These are phyloP conservation scores for Oceanodroma leucorhoa DNA, from an alignment of 2,797 vertebrate genomes.

Conservation along the genomic window DNA sequence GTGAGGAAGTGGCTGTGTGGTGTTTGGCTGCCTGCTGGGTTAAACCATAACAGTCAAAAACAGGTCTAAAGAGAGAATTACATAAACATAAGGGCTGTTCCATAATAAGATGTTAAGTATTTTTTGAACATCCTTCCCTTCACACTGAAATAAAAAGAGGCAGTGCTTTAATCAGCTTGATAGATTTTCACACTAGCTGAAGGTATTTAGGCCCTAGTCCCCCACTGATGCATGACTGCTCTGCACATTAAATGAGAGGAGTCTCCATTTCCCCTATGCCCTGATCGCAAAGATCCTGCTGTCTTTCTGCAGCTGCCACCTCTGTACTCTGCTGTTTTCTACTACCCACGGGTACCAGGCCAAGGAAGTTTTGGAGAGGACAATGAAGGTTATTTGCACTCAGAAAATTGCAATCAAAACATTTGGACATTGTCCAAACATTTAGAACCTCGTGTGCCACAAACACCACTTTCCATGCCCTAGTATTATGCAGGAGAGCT, in stretches of 20 bases:
- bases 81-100: not conserved
- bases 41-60: not conserved
- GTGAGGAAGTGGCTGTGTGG: too few relatives aligned
- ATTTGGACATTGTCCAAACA: not conserved
- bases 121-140: not conserved
- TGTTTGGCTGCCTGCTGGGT: too few relatives aligned
- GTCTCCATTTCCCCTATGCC: not conserved
- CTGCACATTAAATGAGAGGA: fast-evolving
- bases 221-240: not conserved
- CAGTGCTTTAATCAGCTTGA: not conserved
- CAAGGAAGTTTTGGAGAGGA: not conserved
- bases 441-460: not conserved
- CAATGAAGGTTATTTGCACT: not conserved
- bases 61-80: not conserved
- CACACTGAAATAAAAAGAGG: not conserved
- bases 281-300: not conserved
- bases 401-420: not conserved
- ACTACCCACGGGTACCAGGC: not conserved
- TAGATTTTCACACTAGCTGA: not conserved
- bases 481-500: fast-evolving
- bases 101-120: not conserved
- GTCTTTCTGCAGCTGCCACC: not conserved
- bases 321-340: not conserved
- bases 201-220: not conserved
- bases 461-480: not conserved